Conservation (phyloP, 2,888 invertebrate genomes). For the Ametastegia equiseti region DNA sequence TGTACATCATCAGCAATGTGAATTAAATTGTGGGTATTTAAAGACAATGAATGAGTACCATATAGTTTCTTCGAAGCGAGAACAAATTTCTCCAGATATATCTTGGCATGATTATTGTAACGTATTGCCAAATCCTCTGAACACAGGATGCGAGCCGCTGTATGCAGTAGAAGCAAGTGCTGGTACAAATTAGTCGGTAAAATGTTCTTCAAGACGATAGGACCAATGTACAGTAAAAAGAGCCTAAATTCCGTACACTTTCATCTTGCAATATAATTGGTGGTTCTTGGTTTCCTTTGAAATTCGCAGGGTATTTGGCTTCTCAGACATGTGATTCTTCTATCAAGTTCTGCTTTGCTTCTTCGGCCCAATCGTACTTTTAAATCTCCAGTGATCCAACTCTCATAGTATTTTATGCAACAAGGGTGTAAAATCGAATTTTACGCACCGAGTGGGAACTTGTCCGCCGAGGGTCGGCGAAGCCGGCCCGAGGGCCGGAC, state of each 20-base stretch:
- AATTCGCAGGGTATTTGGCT: conserved; percentile 41
- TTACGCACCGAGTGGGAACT: too few relatives aligned
- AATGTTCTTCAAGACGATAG: conserved; percentile 41
- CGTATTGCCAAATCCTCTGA: conserved; percentile 30
- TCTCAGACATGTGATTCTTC: background rate
- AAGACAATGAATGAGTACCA: conserved; percentile 34
- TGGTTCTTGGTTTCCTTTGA: conserved; percentile 46
- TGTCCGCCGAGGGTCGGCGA: too few relatives aligned
- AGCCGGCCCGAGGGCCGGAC: too few relatives aligned
- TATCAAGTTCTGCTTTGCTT: background rate
- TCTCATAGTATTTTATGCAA: too few relatives aligned
- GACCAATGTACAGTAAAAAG: conserved; percentile 8
- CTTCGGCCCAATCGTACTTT: background rate
- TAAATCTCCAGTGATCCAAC: conserved; percentile 18
- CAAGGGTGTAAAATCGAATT: too few relatives aligned
- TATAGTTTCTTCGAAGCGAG: conserved; percentile 26
- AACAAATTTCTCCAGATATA: conserved; percentile 32
- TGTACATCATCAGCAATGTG: conserved; percentile 42
- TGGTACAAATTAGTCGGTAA: conserved; percentile 9
- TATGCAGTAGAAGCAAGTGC: conserved; percentile 43
- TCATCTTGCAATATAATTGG: conserved; percentile 34
- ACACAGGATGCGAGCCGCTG: too few relatives aligned
- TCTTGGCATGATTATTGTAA: conserved; percentile 37
- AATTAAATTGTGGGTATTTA: conserved; percentile 41
- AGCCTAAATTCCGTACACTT: conserved; percentile 44